These are phyloP conservation scores for Epinephelus fuscoguttatus DNA, from an alignment of 2,113 vertebrate species.

Conservation along the genomic window DNA sequence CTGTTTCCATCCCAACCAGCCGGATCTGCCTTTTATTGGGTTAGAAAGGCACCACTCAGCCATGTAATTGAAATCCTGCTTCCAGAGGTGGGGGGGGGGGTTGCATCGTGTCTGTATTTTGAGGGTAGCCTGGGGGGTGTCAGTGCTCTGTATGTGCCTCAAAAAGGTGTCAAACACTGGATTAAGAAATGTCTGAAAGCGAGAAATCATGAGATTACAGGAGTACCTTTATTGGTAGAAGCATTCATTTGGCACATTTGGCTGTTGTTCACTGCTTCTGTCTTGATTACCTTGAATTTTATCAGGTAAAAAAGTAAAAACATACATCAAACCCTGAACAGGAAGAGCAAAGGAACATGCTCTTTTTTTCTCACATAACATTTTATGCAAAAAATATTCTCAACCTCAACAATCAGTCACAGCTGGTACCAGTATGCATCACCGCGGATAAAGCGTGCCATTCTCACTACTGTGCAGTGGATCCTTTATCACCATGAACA, in stretches of 20 bases:
- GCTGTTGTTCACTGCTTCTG: neutral
- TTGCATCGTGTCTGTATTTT: conserved; percentile 41
- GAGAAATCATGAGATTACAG: neutral
- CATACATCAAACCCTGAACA: conserved; percentile 10
- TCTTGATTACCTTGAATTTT: neutral
- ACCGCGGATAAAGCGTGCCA: neutral
- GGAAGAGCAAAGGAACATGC: neutral
- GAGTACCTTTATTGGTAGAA: conserved; percentile 29
- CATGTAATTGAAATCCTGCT: conserved; percentile 85
- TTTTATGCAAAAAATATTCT: conserved; percentile 9
- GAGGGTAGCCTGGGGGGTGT: neutral
- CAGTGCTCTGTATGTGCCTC: neutral
- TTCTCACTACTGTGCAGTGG: neutral
- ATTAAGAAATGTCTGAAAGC: conserved; percentile 3
- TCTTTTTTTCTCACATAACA: neutral
- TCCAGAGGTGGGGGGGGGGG: conserved; percentile 60
- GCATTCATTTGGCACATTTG: neutral
- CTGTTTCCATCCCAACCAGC: conserved; percentile 85
- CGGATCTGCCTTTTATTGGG: conserved; percentile 84
- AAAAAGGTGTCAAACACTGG: conserved; percentile 26
- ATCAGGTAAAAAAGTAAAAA: neutral
- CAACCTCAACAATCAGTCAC: conserved; percentile 3
- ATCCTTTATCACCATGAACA: conserved; percentile 10
- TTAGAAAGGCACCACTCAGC: conserved; percentile 80
- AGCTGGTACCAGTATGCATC: neutral